Conservation (phyloP, 1,140 invertebrate genomes). For the Uloborus diversus region DNA sequence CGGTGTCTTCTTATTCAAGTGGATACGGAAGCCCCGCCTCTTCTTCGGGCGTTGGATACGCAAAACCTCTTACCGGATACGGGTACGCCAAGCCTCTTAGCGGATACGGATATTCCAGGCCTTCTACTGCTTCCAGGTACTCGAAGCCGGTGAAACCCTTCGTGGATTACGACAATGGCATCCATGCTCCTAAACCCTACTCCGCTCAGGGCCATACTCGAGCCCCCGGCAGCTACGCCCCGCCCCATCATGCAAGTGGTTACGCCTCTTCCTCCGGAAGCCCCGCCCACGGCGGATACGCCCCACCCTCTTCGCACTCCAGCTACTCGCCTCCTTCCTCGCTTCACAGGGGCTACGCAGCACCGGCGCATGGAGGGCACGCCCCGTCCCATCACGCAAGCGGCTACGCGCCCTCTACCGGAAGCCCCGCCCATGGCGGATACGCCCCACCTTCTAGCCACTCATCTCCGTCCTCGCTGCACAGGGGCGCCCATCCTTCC, state of each 20-base stretch:
- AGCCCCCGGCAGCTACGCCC: conserved; percentile 4
- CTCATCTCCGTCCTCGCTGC: too few species aligned
- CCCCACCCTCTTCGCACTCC: background rate
- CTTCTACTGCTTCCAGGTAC: conserved; percentile 8
- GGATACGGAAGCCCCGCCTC: background rate
- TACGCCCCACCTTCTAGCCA: conserved; percentile 13
- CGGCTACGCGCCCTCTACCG: background rate
- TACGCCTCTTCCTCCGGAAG: background rate
- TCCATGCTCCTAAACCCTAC: background rate
- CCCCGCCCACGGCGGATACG: background rate
- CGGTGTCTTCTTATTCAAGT: conserved; percentile 4
- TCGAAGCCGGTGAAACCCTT: background rate
- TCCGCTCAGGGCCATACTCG: background rate
- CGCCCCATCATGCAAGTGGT: background rate
- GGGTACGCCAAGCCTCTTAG: background rate
- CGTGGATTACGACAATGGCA: too few species aligned
- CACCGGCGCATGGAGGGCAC: background rate
- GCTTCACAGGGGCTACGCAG: background rate
- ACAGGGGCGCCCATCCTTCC: background rate
- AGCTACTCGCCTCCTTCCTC: background rate
- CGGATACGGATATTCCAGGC: conserved; percentile 1
- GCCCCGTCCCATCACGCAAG: background rate
- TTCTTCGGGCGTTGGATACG: conserved; percentile 20
- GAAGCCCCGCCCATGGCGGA: background rate
- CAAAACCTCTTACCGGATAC: background rate